These are phyloP conservation scores for Nothura maculosa DNA, from an alignment of 2,797 vertebrate species.

Conservation along the genomic window DNA sequence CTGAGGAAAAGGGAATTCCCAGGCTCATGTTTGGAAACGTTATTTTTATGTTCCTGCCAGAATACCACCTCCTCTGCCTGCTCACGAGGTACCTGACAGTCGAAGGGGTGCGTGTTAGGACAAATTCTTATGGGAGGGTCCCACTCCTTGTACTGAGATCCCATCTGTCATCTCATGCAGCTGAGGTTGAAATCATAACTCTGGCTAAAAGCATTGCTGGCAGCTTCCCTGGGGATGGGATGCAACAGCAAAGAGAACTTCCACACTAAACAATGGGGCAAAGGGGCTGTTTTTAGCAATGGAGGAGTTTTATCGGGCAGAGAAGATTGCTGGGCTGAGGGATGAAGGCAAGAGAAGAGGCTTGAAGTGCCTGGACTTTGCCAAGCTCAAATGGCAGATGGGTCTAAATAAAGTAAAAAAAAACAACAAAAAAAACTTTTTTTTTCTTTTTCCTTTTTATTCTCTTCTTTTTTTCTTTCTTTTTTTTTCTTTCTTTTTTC, in stretches of 20 bases:
- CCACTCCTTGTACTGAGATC: rapidly evolving
- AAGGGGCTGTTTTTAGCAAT: no score
- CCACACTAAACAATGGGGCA: neutral
- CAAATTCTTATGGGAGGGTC: neutral
- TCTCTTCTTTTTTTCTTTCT: neutral
- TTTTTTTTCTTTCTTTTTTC: no score
- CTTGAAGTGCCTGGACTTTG: neutral
- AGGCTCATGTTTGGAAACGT: neutral
- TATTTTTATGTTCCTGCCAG: neutral
- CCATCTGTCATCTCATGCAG: no score
- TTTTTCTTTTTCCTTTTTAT: no score
- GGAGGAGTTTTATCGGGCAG: neutral
- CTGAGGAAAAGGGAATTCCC: neutral
- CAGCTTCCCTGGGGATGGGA: neutral
- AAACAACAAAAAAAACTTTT: no score
- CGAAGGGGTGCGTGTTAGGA: neutral
- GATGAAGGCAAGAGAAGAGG: neutral
- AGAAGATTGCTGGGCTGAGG: neutral
- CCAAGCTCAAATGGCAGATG: neutral
- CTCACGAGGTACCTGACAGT: neutral
- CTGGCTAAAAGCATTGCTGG: rapidly evolving
- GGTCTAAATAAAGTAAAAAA: neutral
- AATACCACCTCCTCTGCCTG: no score
- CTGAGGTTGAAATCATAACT: no score
- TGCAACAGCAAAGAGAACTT: rapidly evolving